phyloP scores from a whole-genome alignment of 2,888 invertebrate species.

The Chloromyia formosa region DNA sequence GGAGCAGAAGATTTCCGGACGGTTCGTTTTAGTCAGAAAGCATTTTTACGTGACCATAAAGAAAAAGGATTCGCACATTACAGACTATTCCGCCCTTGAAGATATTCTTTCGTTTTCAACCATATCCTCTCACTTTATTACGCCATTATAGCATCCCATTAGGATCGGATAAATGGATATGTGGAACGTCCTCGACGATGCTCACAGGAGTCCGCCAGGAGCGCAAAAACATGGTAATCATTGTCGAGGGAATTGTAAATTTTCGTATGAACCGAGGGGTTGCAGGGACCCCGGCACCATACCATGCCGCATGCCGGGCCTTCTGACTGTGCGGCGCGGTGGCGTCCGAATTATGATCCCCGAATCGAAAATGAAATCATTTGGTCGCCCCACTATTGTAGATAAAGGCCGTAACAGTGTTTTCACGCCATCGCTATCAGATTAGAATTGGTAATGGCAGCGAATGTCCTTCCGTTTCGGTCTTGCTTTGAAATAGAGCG shows the following conservation, averaged over 20 bases:
- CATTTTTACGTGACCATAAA: slow-evolving; percentile 43
- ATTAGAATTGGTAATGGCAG: slow-evolving; percentile 41
- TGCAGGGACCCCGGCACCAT: background rate
- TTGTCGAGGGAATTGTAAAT: slow-evolving; percentile 45
- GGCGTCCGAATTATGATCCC: slow-evolving; percentile 40
- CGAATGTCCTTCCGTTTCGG: slow-evolving; percentile 35
- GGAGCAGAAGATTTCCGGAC: slow-evolving; percentile 15
- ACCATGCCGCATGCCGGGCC: background rate
- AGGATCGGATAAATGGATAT: slow-evolving; percentile 40
- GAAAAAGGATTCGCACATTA: slow-evolving; percentile 38
- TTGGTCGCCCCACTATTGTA: slow-evolving; percentile 35
- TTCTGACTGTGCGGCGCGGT: background rate
- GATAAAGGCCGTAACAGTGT: slow-evolving; percentile 39
- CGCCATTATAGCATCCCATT: slow-evolving; percentile 40
- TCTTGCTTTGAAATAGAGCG: slow-evolving; percentile 20
- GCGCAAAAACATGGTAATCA: slow-evolving; percentile 43
- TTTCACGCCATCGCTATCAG: slow-evolving; percentile 41
- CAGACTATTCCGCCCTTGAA: slow-evolving; percentile 12
- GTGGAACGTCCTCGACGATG: slow-evolving; percentile 31
- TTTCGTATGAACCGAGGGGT: slow-evolving; percentile 30
- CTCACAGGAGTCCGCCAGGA: slow-evolving; percentile 34
- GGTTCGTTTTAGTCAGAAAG: slow-evolving; percentile 30
- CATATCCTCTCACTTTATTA: slow-evolving; percentile 40
- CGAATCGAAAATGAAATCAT: slow-evolving; percentile 44
- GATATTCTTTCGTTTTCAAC: slow-evolving; percentile 21